Conservation (phyloP, 2,113 vertebrate genomes). For the Bucco capensis region DNA sequence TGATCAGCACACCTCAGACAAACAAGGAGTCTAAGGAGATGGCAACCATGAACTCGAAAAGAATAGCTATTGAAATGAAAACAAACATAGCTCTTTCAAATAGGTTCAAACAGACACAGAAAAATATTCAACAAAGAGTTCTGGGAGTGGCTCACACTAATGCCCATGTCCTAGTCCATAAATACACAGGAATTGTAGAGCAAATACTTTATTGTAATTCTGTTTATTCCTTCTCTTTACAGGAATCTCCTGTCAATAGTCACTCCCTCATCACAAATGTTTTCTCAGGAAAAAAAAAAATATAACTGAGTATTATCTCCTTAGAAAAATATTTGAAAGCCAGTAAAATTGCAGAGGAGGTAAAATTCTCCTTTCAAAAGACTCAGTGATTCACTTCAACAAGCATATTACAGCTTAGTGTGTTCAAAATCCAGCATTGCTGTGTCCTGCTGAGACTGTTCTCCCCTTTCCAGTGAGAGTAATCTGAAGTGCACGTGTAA, state of each 20-base stretch:
- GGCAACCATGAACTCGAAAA: neutral
- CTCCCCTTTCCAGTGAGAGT: neutral
- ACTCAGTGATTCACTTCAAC: neutral
- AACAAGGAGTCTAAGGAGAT: neutral
- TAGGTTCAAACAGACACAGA: neutral
- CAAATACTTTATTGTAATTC: neutral
- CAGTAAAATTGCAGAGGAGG: neutral
- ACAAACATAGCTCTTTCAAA: neutral
- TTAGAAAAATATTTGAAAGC: neutral
- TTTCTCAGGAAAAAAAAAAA: neutral
- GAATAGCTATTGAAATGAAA: neutral
- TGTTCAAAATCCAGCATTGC: neutral
- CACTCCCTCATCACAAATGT: neutral
- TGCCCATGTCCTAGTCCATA: neutral
- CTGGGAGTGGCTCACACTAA: neutral
- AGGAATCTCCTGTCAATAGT: neutral
- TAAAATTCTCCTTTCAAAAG: neutral
- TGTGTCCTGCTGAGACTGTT: neutral
- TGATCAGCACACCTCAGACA: neutral
- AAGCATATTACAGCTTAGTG: neutral
- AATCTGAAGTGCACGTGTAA: neutral
- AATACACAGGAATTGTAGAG: neutral
- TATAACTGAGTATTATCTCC: neutral
- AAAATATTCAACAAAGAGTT: neutral
- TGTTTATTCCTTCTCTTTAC: neutral